Evolutionary conservation across 53 echinoderm and acorn worm species (phyloP).

Genomic region (Stichopus horrens): DNA sequence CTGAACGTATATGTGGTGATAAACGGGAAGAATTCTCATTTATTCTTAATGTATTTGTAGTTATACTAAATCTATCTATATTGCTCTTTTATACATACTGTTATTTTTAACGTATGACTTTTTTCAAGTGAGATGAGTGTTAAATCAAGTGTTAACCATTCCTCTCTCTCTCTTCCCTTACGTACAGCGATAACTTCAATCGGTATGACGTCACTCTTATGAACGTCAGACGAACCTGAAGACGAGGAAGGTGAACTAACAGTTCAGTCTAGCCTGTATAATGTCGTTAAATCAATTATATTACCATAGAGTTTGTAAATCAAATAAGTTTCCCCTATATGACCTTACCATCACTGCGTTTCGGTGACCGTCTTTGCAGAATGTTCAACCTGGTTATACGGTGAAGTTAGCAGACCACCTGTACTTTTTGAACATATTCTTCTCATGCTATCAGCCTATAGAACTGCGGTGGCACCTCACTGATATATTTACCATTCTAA

Average conservation of each 20-base stretch:
- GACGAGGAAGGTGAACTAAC: not conserved
- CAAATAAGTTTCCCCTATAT: conserved; percentile 23
- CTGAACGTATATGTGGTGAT: too few relatives aligned
- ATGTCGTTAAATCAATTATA: conserved; percentile 36
- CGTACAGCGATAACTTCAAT: not conserved
- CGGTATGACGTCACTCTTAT: not conserved
- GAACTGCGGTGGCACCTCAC: too few relatives aligned
- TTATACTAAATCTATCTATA: too few relatives aligned
- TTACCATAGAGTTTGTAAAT: conserved; percentile 35
- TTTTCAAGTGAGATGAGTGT: not conserved
- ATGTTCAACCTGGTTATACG: not conserved
- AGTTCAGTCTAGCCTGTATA: conserved; percentile 35
- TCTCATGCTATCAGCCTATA: too few relatives aligned
- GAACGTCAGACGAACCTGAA: not conserved
- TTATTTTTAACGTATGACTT: too few relatives aligned
- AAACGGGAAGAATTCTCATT: too few relatives aligned
- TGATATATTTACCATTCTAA: too few relatives aligned
- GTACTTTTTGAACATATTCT: too few relatives aligned
- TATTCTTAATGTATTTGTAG: too few relatives aligned
- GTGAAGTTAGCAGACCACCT: too few relatives aligned
- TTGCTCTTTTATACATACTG: too few relatives aligned
- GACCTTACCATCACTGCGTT: conserved; percentile 14
- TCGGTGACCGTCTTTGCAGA: conserved; percentile 8
- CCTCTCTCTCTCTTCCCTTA: not conserved
- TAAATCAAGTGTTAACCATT: not conserved